phyloP scores from a whole-genome alignment of 2,888 invertebrate species.

The Chymomyza fuscimana region DNA sequence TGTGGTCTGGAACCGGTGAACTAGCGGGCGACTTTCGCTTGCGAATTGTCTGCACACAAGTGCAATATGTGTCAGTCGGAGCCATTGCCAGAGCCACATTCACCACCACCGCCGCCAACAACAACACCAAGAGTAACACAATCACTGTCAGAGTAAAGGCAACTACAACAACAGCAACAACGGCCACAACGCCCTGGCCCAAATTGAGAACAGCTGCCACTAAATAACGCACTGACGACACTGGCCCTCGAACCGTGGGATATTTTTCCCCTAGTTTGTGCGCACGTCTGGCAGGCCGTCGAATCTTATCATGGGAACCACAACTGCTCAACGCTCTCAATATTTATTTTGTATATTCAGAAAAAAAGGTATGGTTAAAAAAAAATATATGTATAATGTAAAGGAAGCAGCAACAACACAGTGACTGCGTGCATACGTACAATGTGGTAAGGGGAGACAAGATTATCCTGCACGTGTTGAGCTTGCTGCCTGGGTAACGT shows the following conservation, averaged over 20 bases:
- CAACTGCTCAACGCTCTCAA: slow-evolving; percentile 77
- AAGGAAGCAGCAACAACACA: slow-evolving; percentile 43
- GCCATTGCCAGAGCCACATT: slow-evolving; percentile 23
- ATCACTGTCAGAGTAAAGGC: slow-evolving; percentile 19
- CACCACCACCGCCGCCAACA: slow-evolving; percentile 21
- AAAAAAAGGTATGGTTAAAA: slow-evolving; percentile 23
- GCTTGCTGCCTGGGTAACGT: slow-evolving; percentile 46
- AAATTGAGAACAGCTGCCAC: slow-evolving; percentile 78
- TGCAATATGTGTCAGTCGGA: slow-evolving; percentile 61
- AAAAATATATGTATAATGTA: slow-evolving; percentile 10
- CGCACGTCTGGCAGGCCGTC: slow-evolving; percentile 53
- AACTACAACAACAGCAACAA: slow-evolving; percentile 34
- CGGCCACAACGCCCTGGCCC: slow-evolving; percentile 61
- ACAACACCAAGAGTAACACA: slow-evolving; percentile 25
- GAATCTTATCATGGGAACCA: slow-evolving; percentile 77
- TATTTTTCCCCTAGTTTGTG: slow-evolving; percentile 67
- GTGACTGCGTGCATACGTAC: slow-evolving; percentile 27
- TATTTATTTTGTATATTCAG: slow-evolving; percentile 73
- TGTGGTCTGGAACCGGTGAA: neutral
- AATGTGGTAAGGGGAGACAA: slow-evolving; percentile 46
- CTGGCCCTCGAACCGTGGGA: slow-evolving; percentile 75
- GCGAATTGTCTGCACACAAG: slow-evolving; percentile 45
- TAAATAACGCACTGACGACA: slow-evolving; percentile 29
- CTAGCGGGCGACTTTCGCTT: slow-evolving; percentile 16
- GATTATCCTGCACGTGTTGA: slow-evolving; percentile 73